Evolutionary conservation across 2,113 vertebrate species (phyloP), one percentile per base, ranked within the genome.

Genomic region (Bubo blakistoni): DNA sequence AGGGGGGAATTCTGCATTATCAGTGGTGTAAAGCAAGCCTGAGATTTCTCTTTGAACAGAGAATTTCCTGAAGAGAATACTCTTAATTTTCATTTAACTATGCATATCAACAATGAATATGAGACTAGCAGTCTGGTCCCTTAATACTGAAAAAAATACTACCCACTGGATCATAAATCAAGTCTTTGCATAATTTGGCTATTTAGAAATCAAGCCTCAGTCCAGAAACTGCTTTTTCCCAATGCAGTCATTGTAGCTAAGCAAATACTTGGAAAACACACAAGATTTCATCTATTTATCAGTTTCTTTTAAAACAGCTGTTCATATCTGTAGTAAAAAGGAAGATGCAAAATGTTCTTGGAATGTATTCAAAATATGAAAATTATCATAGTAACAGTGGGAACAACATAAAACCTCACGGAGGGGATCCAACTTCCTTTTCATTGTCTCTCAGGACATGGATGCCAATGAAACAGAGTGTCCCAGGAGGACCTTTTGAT

Each of bases 321-420:
- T 74, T 96, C 15, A 3, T 97, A 74, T 97, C 96, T 88, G 54
- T 22, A 90, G 78, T 66, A 62, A 88, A 95, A 94, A 58, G 32
- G 51, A 97, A 95, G 95, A 97, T 44, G 97, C 89, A 97, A 92
- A 95, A 95, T 97, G 96, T 96, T 92, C 94, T 95, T 96, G 95
- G 93, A 92, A 90, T 36, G 9, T 27, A 70, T 78, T 83, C 94
- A 97, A 97, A 86, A 91, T 87, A 91, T 71, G 49, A 94, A 95
- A 94, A 94, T 74, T 89, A 92, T 88, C 81, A 11, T 86, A 85
- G 78, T 80, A 91, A 93, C 78, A 95, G 86, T 80, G 87, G 81
- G 63, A 96, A 95, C 80, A 95, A 86, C 87, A 92, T 36, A 82
- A 88, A 96, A 82, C 38, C 52, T 94, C 51, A 47, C 4, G 6